Evolutionary conservation across 2,888 invertebrate species (phyloP).

Genomic region (Lithophane socia): DNA sequence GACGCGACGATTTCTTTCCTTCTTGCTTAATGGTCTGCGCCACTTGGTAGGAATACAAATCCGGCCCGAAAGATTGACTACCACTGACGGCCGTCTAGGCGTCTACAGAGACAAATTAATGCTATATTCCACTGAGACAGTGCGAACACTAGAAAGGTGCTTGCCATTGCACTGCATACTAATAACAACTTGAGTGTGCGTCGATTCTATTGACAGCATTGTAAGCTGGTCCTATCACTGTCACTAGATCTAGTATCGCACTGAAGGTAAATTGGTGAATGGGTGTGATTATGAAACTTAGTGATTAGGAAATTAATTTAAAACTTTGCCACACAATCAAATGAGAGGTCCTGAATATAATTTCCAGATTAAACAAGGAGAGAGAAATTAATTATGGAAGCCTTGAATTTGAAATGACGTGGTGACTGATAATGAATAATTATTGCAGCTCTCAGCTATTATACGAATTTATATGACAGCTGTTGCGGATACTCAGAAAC

Average conservation of each 20-base stretch:
- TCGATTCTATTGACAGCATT: slow-evolving; percentile 37
- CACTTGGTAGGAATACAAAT: slow-evolving; percentile 42
- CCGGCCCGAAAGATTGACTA: slow-evolving; percentile 34
- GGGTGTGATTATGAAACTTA: neutral
- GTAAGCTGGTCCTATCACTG: neutral
- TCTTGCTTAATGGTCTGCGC: neutral
- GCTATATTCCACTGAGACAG: slow-evolving; percentile 62
- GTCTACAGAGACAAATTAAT: slow-evolving; percentile 66
- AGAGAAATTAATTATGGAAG: neutral
- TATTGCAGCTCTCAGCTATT: neutral
- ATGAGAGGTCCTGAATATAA: neutral
- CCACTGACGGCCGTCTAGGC: slow-evolving; percentile 35
- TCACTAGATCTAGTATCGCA: neutral
- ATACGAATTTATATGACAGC: neutral
- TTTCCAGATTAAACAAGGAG: neutral
- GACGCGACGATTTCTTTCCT: slow-evolving; percentile 33
- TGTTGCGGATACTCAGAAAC: neutral
- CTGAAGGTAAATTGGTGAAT: neutral
- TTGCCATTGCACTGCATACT: slow-evolving; percentile 43
- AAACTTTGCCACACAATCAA: neutral
- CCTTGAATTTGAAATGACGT: neutral
- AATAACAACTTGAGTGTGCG: slow-evolving; percentile 32
- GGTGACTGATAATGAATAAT: neutral
- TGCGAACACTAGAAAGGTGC: slow-evolving; percentile 54
- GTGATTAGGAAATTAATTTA: neutral